These are phyloP conservation scores for Cossypha heuglini DNA, from an alignment of 2,797 vertebrate genomes.

Conservation along the genomic window DNA sequence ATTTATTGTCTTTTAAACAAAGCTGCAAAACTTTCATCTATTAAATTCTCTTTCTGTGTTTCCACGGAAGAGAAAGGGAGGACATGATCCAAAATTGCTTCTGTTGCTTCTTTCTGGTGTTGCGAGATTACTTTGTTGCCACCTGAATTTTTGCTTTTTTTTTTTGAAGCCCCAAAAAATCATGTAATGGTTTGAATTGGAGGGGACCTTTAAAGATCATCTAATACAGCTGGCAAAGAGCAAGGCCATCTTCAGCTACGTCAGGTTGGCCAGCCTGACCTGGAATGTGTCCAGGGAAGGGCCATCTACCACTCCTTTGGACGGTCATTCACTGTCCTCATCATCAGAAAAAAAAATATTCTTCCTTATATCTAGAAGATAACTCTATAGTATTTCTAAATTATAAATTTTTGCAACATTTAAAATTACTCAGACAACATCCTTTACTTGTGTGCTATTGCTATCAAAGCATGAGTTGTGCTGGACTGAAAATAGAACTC, in stretches of 20 bases:
- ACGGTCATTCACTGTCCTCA: neutral
- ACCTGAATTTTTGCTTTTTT: neutral
- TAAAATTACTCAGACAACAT: neutral
- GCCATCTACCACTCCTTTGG: neutral
- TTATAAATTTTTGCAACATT: neutral
- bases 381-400: neutral
- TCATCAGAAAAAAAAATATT: rapidly evolving
- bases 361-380: neutral
- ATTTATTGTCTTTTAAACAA: neutral
- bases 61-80: neutral
- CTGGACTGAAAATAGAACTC: neutral
- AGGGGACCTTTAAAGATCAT: neutral
- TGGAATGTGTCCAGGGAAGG: neutral
- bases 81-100: neutral
- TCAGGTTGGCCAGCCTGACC: neutral
- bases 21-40: neutral
- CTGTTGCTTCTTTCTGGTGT: neutral
- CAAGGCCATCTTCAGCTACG: neutral
- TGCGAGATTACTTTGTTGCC: neutral
- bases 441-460: neutral
- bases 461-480: neutral
- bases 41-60: neutral
- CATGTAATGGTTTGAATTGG: neutral
- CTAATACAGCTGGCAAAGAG: neutral
- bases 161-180: rapidly evolving